Percentiles rank a stretch among this genome's conserved stretches.
These are phyloP conservation scores for Phenganax stokvisi DNA, from an alignment of 92 coral and sea anemone genomes.

Conservation along the genomic window DNA sequence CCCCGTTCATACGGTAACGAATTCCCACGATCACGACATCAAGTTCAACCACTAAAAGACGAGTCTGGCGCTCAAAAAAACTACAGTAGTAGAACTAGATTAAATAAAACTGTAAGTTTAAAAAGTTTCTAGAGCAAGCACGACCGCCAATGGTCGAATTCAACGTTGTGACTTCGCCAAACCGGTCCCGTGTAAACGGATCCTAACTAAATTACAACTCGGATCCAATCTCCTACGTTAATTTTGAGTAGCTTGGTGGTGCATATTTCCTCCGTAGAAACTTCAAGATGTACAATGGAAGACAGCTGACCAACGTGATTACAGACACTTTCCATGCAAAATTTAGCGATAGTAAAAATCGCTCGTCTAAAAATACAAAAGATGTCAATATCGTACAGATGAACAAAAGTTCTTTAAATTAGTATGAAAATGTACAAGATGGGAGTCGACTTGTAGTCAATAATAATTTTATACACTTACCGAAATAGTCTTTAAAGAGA, in stretches of 20 bases:
- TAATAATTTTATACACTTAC: constrained; percentile 46
- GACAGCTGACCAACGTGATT: constrained; percentile 88
- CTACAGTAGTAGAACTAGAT: too few relatives aligned
- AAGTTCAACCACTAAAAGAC: too few relatives aligned
- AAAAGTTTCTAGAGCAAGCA: too few relatives aligned
- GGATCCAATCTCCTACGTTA: constrained; percentile 45
- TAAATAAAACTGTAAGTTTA: too few relatives aligned
- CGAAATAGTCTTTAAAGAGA: constrained; percentile 71
- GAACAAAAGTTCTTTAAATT: too few relatives aligned
- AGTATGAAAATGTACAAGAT: not conserved
- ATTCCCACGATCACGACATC: too few relatives aligned
- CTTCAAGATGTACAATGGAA: constrained; percentile 90
- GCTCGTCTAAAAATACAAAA: constrained; percentile 59
- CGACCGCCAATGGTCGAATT: too few relatives aligned
- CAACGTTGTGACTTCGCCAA: too few relatives aligned
- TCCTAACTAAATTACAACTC: not conserved
- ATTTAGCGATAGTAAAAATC: constrained; percentile 64
- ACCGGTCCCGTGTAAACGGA: too few relatives aligned
- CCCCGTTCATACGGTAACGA: too few relatives aligned
- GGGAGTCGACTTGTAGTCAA: too few relatives aligned
- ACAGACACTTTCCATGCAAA: constrained; percentile 95
- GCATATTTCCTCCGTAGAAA: constrained; percentile 90
- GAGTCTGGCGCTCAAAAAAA: too few relatives aligned
- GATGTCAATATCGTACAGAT: not conserved
- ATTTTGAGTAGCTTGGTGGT: constrained; percentile 97